Evolutionary conservation across 2,888 invertebrate genomes (phyloP).

Genomic region (Therioaphis trifolii): DNA sequence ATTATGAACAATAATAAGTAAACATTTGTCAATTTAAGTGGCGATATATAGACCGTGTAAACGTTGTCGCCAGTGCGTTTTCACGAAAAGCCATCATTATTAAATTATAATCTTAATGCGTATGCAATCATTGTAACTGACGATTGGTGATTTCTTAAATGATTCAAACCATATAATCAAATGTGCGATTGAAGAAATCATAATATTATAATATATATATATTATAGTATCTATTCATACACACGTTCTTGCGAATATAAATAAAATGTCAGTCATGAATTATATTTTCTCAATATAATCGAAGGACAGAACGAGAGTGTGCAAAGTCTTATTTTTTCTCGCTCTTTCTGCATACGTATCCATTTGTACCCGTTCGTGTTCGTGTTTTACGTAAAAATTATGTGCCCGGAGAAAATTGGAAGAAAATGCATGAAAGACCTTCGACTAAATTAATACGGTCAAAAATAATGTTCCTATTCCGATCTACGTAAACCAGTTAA

Average conservation of each 20-base stretch:
- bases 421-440: conserved; percentile 61
- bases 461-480: conserved; percentile 34
- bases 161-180: too few relatives aligned
- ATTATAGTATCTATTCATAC: neutral
- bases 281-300: conserved; percentile 57
- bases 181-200: neutral
- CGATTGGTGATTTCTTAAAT: neutral
- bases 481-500: neutral
- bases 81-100: neutral
- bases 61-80: too few relatives aligned
- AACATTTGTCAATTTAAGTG: too few relatives aligned
- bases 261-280: conserved; percentile 36
- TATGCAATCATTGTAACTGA: too few relatives aligned
- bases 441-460: conserved; percentile 54
- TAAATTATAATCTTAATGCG: neutral
- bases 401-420: conserved; percentile 57
- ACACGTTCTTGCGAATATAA: neutral
- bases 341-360: conserved; percentile 10
- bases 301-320: conserved; percentile 59
- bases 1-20: too few relatives aligned
- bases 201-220: neutral
- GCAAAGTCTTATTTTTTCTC: conserved; percentile 36
- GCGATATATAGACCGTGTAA: too few relatives aligned
- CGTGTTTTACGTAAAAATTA: conserved; percentile 54
- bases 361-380: conserved; percentile 21